Evolutionary conservation across 2,113 vertebrate genomes (phyloP).

Genomic region (Pachyramphus minor): DNA sequence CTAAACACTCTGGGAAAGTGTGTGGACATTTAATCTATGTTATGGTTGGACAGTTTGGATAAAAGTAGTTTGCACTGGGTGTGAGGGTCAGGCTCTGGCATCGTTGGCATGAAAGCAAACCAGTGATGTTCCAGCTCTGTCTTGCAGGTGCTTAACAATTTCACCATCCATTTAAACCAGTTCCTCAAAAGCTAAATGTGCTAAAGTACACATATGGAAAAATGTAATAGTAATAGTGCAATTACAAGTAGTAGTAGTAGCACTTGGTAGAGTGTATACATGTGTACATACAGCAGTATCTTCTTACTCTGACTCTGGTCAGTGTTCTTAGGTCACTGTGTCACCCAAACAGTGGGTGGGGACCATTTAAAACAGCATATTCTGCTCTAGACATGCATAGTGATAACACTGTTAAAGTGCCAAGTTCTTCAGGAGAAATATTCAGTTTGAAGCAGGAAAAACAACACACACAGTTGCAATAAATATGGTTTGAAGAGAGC

Average conservation of each 20-base stretch:
- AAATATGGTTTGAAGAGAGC: neutral
- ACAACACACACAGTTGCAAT: neutral
- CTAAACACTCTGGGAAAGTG: neutral
- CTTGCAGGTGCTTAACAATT: neutral
- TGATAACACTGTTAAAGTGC: neutral
- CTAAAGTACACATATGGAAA: neutral
- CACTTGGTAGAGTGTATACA: neutral
- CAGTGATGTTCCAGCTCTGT: neutral
- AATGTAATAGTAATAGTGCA: neutral
- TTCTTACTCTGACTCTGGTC: neutral
- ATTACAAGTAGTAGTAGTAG: neutral
- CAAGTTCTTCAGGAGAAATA: neutral
- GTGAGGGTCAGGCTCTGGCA: neutral
- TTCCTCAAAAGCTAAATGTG: neutral
- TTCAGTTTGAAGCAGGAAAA: neutral
- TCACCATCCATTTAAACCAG: neutral
- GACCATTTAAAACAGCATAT: neutral
- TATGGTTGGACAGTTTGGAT: neutral
- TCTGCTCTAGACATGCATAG: neutral
- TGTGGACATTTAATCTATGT: neutral
- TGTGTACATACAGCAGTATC: rapidly evolving
- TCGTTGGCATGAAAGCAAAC: neutral
- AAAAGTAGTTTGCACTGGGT: neutral
- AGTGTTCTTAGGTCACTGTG: neutral
- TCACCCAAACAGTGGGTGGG: neutral